phyloP scores from a whole-genome alignment of 2,888 invertebrate species.

The Cryptocheilus praepositus region DNA sequence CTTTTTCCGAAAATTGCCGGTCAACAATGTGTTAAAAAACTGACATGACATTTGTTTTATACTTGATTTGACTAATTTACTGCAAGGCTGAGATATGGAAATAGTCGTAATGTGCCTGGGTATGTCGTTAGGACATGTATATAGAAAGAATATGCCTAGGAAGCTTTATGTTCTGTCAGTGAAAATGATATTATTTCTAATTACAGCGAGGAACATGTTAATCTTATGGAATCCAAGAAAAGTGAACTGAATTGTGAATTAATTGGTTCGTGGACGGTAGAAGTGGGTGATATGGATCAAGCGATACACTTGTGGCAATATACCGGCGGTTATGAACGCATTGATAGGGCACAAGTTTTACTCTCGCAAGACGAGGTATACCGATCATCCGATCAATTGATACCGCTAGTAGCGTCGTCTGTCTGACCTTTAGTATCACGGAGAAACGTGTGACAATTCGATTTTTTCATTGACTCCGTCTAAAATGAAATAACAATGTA shows the following conservation, averaged over 20 bases:
- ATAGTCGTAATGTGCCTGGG: too few relatives aligned
- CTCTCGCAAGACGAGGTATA: slow-evolving; percentile 82
- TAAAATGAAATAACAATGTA: slow-evolving; percentile 21
- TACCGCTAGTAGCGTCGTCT: too few relatives aligned
- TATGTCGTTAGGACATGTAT: neutral
- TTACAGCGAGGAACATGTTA: slow-evolving; percentile 85
- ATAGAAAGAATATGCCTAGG: neutral
- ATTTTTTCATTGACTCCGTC: neutral
- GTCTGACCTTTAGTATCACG: too few relatives aligned
- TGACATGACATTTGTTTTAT: neutral
- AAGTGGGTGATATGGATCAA: slow-evolving; percentile 98
- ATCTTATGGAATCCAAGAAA: slow-evolving; percentile 85
- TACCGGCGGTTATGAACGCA: slow-evolving; percentile 92
- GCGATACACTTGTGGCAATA: slow-evolving; percentile 97
- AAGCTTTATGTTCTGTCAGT: too few relatives aligned
- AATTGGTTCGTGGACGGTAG: slow-evolving; percentile 97
- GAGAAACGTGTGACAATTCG: too few relatives aligned
- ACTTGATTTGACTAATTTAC: neutral
- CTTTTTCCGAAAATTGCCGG: too few relatives aligned
- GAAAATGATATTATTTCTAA: neutral
- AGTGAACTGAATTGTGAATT: slow-evolving; percentile 87
- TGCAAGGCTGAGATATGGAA: too few relatives aligned
- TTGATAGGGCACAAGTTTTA: slow-evolving; percentile 85
- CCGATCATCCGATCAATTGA: neutral
- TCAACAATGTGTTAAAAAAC: too few relatives aligned